Percentiles rank a stretch among this genome's conserved stretches.
These are phyloP conservation scores for Sarcophaga carnaria DNA, from an alignment of 2,888 invertebrate genomes.

Conservation along the genomic window DNA sequence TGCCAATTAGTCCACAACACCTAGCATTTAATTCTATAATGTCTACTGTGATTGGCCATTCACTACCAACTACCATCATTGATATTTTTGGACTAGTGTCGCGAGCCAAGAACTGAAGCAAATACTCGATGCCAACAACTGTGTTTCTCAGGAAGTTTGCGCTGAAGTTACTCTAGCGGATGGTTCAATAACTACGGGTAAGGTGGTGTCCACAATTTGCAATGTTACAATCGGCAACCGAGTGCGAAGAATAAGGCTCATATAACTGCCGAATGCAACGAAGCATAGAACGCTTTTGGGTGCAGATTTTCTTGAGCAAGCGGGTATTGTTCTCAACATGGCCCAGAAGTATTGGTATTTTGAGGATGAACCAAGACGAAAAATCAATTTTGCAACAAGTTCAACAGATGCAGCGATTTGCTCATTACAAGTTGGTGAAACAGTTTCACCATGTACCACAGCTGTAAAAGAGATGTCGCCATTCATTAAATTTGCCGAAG, in stretches of 20 bases:
- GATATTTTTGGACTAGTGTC: constrained; percentile 38
- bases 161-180: constrained; percentile 62
- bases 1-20: constrained; percentile 31
- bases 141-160: not conserved
- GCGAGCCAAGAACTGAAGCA: constrained; percentile 28
- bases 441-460: not conserved
- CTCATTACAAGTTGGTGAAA: constrained; percentile 10
- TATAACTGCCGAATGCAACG: constrained; percentile 11
- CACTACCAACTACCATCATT: constrained; percentile 38
- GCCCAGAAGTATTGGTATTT: constrained; percentile 18
- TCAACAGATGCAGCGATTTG: not conserved
- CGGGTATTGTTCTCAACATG: constrained; percentile 32
- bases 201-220: constrained; percentile 23
- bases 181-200: constrained; percentile 7
- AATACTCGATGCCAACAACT: not conserved
- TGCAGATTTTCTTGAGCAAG: constrained; percentile 45
- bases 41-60: constrained; percentile 44
- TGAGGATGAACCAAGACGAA: not conserved
- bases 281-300: constrained; percentile 31
- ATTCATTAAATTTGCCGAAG: constrained; percentile 17
- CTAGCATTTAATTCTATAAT: constrained; percentile 33
- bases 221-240: constrained; percentile 2
- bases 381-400: constrained; percentile 3
- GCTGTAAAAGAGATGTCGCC: not conserved
- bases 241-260: constrained; percentile 1